These are phyloP conservation scores for Anthoscopus minutus DNA, from an alignment of 2,113 vertebrate genomes.

Conservation along the genomic window DNA sequence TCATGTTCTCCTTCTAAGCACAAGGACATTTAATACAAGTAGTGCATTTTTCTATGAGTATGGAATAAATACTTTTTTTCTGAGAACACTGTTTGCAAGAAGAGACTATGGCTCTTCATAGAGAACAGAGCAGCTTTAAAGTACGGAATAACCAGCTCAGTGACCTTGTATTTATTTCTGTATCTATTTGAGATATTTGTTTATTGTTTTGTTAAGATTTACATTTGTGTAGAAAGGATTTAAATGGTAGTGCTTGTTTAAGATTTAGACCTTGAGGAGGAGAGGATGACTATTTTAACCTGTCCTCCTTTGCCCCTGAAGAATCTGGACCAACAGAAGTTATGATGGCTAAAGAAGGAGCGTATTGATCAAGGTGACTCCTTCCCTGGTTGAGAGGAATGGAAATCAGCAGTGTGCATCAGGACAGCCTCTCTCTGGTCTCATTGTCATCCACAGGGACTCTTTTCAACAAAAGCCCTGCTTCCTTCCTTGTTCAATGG, in stretches of 20 bases:
- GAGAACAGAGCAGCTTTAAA: background rate
- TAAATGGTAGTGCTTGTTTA: background rate
- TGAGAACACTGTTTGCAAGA: background rate
- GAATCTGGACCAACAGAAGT: background rate
- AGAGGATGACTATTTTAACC: background rate
- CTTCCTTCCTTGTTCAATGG: background rate
- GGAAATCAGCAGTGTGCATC: background rate
- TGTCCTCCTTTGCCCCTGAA: background rate
- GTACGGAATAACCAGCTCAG: background rate
- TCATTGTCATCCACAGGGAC: background rate
- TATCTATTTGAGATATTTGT: background rate
- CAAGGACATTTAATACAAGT: background rate
- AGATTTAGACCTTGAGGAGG: background rate
- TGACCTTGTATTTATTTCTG: slow-evolving; percentile 11
- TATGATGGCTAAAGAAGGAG: background rate
- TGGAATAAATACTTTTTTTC: slow-evolving; percentile 19
- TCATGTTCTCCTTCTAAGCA: background rate
- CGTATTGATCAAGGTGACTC: background rate
- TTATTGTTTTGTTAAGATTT: background rate
- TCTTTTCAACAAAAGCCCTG: background rate
- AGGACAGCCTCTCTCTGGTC: background rate
- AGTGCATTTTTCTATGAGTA: slow-evolving; percentile 39
- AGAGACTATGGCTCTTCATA: background rate
- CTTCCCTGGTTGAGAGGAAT: background rate
- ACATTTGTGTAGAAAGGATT: background rate